Base-by-base conservation (phyloP, 2,888 invertebrate genomes). In the Blastobasis adustella region DNA sequence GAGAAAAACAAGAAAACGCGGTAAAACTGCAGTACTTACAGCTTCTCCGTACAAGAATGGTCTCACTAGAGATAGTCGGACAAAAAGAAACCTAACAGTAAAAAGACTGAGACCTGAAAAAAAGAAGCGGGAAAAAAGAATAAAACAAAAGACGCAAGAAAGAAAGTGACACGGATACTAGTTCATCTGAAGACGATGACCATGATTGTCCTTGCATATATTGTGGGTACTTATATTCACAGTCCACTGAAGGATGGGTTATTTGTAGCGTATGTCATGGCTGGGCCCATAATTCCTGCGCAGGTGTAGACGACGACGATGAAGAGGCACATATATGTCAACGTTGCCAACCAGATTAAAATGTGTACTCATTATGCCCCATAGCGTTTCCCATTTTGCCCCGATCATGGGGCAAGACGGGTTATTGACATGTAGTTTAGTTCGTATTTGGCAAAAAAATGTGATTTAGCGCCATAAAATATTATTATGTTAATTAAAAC, bases 241-340 rank as follows among this genome's bases (percentile, higher is more conserved):
- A 58, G 6, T 58, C 58, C 6, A 57, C 48, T 46, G 62, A 63
- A 56, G 60, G 63, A 39, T 62, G 59, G 60, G 57, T 62, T 6
- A 52, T 51, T 39, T 66, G 61, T 48, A 46, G 47, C 48, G 53
- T 49, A 40, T 63, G 60, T 49, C 49, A 52, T 7, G 56, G 58
- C 44, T 62, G 63, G 63, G 54, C 60, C 6, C 60, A 62, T 58
- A 58, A 61, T 54, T 57, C 55, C 7, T 56, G 57, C 48, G 57
- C 62, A 23, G 58, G 60, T 9, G 55, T 61, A 51, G 58, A 58
- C 37, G 58, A 57, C 5, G 56, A 60, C 0, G 56, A 59, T 47
- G 57, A 58, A 50, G 57, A 59, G 45, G 54, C 57, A 50, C 54
- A 59, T 47, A 51, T 54, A 23, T 59, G 57, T 55, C 54, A 55